These are phyloP conservation scores for Centropristis striata DNA, from an alignment of 2,113 vertebrate genomes.

Conservation along the genomic window DNA sequence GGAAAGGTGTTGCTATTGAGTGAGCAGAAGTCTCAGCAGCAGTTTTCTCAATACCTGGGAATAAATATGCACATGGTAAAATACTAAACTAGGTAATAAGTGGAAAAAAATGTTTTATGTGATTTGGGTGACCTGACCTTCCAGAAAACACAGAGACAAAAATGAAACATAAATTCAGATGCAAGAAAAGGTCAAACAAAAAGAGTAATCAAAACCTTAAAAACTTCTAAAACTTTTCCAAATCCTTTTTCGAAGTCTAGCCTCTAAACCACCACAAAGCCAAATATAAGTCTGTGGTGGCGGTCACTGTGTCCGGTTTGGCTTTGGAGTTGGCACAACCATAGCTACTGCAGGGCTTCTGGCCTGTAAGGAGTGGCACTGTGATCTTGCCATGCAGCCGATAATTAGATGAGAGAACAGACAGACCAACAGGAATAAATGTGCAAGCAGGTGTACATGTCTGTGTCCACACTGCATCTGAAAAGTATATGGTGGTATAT, in stretches of 20 bases:
- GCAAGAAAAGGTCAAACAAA: not conserved
- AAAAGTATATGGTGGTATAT: too few species aligned
- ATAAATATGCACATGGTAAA: not conserved
- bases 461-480: not conserved
- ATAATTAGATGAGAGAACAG: not conserved
- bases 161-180: not conserved
- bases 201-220: not conserved
- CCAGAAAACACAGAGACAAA: not conserved
- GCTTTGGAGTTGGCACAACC: slow-evolving; percentile 25
- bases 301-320: slow-evolving; percentile 32
- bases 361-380: slow-evolving; percentile 25
- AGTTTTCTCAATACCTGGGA: not conserved
- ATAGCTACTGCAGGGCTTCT: not conserved
- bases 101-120: not conserved
- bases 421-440: not conserved
- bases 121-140: not conserved
- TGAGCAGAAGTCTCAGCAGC: not conserved
- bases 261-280: slow-evolving; percentile 26
- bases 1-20: not conserved
- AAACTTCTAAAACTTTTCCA: not conserved
- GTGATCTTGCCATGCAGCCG: not conserved
- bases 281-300: slow-evolving; percentile 61
- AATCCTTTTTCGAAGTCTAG: slow-evolving; percentile 4
- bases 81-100: not conserved
- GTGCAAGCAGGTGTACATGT: not conserved